Conservation (phyloP, 2,888 invertebrate species). For the Anodontia alba region DNA sequence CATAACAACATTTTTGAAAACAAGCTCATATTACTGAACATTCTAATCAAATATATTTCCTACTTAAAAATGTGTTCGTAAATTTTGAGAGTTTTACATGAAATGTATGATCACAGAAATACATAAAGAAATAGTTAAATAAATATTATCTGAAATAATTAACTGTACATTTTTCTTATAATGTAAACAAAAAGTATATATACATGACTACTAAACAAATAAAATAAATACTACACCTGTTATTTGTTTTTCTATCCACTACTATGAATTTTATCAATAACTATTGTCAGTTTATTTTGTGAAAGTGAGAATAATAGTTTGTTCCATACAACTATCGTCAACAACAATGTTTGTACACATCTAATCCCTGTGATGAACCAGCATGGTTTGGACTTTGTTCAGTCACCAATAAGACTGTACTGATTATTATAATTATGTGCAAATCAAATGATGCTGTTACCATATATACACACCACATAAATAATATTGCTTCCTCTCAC, state of each 20-base stretch:
- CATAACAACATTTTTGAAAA: too few species aligned
- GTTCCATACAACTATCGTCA: background rate
- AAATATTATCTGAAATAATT: too few species aligned
- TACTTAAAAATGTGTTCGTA: too few species aligned
- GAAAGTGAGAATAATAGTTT: background rate
- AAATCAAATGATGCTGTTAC: conserved; percentile 1
- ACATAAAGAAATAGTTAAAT: too few species aligned
- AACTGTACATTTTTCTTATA: too few species aligned
- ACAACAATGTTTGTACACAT: background rate
- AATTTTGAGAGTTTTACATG: too few species aligned
- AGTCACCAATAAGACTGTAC: background rate
- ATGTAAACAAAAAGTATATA: too few species aligned
- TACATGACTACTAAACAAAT: too few species aligned
- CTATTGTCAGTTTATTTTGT: background rate
- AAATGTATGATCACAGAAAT: too few species aligned
- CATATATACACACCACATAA: background rate
- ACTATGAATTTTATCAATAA: background rate
- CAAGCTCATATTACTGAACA: too few species aligned
- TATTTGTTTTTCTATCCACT: background rate
- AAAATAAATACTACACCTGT: conserved; percentile 14
- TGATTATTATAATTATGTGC: conserved; percentile 9
- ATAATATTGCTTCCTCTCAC: background rate
- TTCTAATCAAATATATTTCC: too few species aligned
- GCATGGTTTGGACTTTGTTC: background rate
- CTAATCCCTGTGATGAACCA: background rate